These are phyloP conservation scores for Rhabdornis inornatus DNA, from an alignment of 2,113 vertebrate genomes.

Conservation along the genomic window DNA sequence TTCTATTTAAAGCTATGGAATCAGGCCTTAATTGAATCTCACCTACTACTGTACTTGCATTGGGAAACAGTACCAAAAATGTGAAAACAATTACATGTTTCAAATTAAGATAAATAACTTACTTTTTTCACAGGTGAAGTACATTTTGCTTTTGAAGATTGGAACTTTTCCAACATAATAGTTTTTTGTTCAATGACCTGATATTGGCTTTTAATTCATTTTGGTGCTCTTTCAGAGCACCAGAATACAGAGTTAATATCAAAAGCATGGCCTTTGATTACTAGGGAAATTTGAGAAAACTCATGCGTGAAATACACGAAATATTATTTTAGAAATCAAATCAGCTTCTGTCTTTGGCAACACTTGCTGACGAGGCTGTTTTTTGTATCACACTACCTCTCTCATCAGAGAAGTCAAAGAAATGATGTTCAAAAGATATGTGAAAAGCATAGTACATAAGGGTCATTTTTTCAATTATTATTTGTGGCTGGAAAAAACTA, in stretches of 20 bases:
- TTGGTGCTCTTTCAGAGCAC: neutral
- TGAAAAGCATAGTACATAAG: neutral
- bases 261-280: neutral
- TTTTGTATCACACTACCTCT: neutral
- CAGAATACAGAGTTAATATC: neutral
- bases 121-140: neutral
- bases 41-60: neutral
- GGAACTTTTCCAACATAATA: neutral
- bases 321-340: neutral
- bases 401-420: neutral
- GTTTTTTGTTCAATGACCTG: neutral
- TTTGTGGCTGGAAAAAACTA: neutral
- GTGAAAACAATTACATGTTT: neutral
- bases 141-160: neutral
- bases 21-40: neutral
- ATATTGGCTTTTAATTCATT: neutral
- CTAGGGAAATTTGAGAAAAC: neutral
- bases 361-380: neutral
- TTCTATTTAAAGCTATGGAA: neutral
- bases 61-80: neutral
- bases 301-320: neutral
- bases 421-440: neutral
- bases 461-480: neutral
- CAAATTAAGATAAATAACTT: neutral
- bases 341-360: neutral